A percentile compares a stretch with the other conserved stretches of the same genome.
Conservation (phyloP, 2,797 vertebrate species). For the Hybognathus amarus region DNA sequence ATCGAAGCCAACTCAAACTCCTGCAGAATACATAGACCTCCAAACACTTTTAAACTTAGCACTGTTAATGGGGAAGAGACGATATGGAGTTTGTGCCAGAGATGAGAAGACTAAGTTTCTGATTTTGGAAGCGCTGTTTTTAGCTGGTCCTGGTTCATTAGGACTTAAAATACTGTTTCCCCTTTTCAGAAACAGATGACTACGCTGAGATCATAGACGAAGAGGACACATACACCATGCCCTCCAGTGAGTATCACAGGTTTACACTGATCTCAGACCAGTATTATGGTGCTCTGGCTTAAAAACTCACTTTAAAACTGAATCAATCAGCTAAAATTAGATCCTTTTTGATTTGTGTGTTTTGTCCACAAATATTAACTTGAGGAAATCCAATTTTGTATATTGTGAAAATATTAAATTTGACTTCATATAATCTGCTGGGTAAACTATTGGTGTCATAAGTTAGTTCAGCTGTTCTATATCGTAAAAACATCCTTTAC, state of each 20-base stretch:
- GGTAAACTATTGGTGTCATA: background rate
- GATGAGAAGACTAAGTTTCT: background rate
- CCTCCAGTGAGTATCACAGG: constrained; percentile 89
- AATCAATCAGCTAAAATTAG: no score
- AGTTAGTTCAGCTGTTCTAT: background rate
- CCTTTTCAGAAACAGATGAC: constrained; percentile 91
- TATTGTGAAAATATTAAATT: background rate
- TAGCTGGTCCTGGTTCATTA: background rate
- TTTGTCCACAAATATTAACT: background rate
- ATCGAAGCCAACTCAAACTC: constrained; percentile 40
- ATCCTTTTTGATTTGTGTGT: background rate
- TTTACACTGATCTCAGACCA: background rate
- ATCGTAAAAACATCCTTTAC: background rate
- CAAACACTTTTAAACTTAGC: constrained; percentile 53
- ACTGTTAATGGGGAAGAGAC: constrained; percentile 39
- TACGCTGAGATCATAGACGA: constrained; percentile 99
- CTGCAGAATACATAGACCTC: constrained; percentile 28
- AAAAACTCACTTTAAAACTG: background rate
- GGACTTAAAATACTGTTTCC: constrained; percentile 20
- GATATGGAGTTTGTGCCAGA: background rate
- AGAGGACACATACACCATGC: constrained; percentile 98
- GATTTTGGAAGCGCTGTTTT: background rate
- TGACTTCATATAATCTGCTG: background rate
- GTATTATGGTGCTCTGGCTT: background rate
- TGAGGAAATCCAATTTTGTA: background rate